A percentile compares a stretch with the other conserved stretches of the same genome.
phyloP scores from a whole-genome alignment of 2,797 vertebrate species.

The Champsocephalus gunnari region DNA sequence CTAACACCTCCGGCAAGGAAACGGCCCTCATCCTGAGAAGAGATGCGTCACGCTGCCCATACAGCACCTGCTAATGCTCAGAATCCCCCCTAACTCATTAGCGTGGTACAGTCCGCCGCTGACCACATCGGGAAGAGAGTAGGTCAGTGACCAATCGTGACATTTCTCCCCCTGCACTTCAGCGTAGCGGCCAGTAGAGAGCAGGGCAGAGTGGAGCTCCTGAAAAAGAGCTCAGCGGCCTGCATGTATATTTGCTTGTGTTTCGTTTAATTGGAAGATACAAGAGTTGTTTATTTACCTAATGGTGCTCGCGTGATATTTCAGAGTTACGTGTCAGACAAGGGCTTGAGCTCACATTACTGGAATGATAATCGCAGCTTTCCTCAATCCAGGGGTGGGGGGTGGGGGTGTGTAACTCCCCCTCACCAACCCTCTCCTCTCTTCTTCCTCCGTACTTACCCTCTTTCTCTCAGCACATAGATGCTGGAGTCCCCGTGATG shows the following conservation, averaged over 20 bases:
- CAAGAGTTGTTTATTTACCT: constrained; percentile 82
- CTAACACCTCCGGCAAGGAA: constrained; percentile 68
- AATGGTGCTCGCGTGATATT: constrained; percentile 85
- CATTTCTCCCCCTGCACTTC: constrained; percentile 27
- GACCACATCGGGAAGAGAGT: constrained; percentile 8
- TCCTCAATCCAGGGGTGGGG: constrained; percentile 71
- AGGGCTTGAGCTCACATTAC: constrained; percentile 84
- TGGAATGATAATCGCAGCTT: constrained; percentile 87
- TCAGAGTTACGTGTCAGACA: constrained; percentile 83
- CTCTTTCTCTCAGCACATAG: constrained; percentile 71
- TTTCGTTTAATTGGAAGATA: constrained; percentile 81
- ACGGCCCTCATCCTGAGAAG: constrained; percentile 51
- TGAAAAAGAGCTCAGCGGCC: constrained; percentile 4
- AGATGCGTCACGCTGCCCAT: constrained; percentile 59
- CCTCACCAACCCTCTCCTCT: constrained; percentile 64
- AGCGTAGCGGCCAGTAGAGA: constrained; percentile 74
- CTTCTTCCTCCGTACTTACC: constrained; percentile 65
- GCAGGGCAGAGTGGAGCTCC: constrained; percentile 44
- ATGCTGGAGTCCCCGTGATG: constrained; percentile 82
- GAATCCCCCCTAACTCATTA: constrained; percentile 47
- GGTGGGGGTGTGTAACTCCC: constrained; percentile 49
- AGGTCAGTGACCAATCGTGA: constrained; percentile 10
- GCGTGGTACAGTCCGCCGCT: constrained; percentile 21
- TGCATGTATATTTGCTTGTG: constrained; percentile 62
- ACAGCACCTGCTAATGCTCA: constrained; percentile 72